Evolutionary conservation across 2,113 vertebrate species (phyloP).

Genomic region (Sphyrna mokarran): DNA sequence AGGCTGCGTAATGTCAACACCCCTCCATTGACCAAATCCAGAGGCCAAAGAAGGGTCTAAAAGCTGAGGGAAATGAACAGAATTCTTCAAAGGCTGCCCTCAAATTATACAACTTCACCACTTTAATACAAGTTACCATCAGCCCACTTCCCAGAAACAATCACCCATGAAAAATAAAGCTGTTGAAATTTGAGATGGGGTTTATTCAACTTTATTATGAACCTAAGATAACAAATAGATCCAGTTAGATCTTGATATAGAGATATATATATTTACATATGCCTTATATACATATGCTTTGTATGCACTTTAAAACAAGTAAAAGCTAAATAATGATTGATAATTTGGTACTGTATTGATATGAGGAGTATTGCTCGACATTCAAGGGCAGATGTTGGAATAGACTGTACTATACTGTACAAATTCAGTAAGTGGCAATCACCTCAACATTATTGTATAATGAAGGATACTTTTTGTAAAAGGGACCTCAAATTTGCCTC

Average conservation of each 20-base stretch:
- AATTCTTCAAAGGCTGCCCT: background rate
- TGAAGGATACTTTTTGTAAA: background rate
- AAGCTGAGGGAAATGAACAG: background rate
- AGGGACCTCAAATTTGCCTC: background rate
- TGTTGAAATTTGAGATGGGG: background rate
- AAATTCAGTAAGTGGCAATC: background rate
- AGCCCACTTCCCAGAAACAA: background rate
- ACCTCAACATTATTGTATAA: background rate
- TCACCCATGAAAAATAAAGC: background rate
- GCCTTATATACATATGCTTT: background rate
- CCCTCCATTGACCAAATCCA: no score
- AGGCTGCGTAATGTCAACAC: no score
- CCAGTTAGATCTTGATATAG: background rate
- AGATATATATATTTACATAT: background rate
- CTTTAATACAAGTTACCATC: background rate
- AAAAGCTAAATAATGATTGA: background rate
- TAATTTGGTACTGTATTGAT: background rate
- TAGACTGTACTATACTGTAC: background rate
- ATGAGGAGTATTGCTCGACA: background rate
- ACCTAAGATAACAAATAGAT: background rate
- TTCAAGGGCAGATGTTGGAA: background rate
- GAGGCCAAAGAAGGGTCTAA: no score
- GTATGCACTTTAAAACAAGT: background rate
- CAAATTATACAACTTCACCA: background rate
- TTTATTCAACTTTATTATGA: background rate